These are phyloP conservation scores for Coluber constrictor DNA, from an alignment of 2,797 vertebrate genomes.

Conservation along the genomic window DNA sequence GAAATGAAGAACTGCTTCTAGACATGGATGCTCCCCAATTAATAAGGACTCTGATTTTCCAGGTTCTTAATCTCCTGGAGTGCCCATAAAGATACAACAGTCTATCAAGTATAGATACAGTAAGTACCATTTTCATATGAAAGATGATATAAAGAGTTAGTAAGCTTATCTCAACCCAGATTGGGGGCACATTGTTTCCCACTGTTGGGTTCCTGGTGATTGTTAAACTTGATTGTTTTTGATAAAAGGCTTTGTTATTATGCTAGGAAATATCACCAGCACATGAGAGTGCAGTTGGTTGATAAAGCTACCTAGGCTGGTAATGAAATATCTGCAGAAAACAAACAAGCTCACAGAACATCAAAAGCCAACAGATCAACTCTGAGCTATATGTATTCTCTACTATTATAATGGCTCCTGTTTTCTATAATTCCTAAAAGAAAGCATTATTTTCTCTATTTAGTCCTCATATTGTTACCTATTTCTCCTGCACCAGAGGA, in stretches of 20 bases:
- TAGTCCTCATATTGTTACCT: background rate
- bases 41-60: background rate
- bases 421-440: background rate
- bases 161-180: background rate
- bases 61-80: background rate
- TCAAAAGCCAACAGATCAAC: background rate
- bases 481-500: background rate
- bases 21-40: background rate
- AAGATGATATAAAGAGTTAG: background rate
- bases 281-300: background rate
- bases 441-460: background rate
- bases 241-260: background rate
- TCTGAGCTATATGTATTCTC: background rate
- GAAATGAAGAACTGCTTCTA: background rate
- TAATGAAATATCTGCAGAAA: background rate
- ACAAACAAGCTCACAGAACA: background rate
- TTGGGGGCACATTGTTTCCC: background rate
- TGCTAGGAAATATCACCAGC: background rate
- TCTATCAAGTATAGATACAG: background rate
- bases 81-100: background rate
- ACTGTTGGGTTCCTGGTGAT: background rate
- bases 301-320: background rate
- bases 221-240: background rate
- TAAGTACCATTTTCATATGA: background rate
- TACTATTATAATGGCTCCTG: background rate